Percentiles rank a stretch among this genome's conserved stretches.
phyloP scores from a whole-genome alignment of 1,140 invertebrate genomes.

The Ips nitidus region DNA sequence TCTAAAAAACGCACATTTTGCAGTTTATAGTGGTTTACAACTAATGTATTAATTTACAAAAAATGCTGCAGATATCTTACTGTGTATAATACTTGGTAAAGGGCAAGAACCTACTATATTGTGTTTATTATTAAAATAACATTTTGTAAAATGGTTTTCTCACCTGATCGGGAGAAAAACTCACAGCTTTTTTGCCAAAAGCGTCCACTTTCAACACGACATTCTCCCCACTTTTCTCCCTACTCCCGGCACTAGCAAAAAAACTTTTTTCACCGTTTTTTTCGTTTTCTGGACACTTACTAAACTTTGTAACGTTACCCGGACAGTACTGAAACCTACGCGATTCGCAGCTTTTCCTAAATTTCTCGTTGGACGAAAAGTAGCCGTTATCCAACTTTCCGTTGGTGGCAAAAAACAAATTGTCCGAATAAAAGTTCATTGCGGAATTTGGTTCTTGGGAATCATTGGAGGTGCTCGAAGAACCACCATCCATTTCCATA shows the following conservation, averaged over 20 bases:
- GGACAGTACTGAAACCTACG: conserved; percentile 27
- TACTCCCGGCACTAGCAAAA: conserved; percentile 29
- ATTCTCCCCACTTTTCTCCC: conserved; percentile 39
- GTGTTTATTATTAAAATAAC: too few species aligned
- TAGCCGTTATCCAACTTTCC: conserved; percentile 42
- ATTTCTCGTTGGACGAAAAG: conserved; percentile 41
- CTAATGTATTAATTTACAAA: too few species aligned
- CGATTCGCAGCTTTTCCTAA: conserved; percentile 36
- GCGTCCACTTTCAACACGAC: conserved; percentile 47
- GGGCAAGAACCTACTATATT: too few species aligned
- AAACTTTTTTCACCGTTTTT: conserved; percentile 23
- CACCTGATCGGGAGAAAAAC: conserved; percentile 51
- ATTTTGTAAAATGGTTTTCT: too few species aligned
- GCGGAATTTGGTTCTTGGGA: conserved; percentile 43
- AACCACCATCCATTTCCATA: conserved; percentile 47
- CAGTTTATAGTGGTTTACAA: too few species aligned
- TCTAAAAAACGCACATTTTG: too few species aligned
- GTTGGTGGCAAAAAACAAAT: conserved; percentile 43
- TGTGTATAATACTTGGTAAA: too few species aligned
- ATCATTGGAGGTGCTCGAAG: conserved; percentile 48
- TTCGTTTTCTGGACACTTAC: conserved; percentile 43
- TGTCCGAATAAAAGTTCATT: conserved; percentile 47
- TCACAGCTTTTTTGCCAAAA: conserved; percentile 49
- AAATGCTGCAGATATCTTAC: too few species aligned
- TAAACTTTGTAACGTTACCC: conserved; percentile 25